phyloP scores from a whole-genome alignment of 1,140 invertebrate genomes.

The Neodiprion pinetum region DNA sequence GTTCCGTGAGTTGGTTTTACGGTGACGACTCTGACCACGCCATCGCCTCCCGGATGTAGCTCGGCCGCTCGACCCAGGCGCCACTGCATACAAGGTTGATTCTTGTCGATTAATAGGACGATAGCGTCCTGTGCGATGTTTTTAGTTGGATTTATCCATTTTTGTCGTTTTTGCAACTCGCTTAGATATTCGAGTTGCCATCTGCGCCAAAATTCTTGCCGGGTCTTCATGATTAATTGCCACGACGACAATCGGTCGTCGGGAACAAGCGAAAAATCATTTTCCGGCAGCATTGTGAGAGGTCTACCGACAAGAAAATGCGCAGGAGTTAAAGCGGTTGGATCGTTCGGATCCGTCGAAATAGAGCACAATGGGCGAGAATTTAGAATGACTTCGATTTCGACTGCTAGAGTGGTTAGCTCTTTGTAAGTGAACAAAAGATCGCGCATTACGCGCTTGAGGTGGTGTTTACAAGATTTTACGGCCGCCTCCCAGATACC shows the following conservation, averaged over 20 bases:
- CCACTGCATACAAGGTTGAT: constrained; percentile 19
- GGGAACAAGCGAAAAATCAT: constrained; percentile 15
- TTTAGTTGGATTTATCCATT: constrained; percentile 18
- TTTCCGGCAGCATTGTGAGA: constrained; percentile 18
- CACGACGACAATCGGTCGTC: constrained; percentile 21
- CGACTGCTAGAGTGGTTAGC: not conserved
- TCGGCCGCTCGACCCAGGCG: constrained; percentile 9
- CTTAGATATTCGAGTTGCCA: constrained; percentile 16
- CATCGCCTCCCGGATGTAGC: constrained; percentile 11
- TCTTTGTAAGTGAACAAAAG: not conserved
- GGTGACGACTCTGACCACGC: not conserved
- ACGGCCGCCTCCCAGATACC: constrained; percentile 34
- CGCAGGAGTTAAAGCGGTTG: constrained; percentile 16
- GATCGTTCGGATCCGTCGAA: constrained; percentile 12
- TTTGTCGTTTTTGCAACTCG: constrained; percentile 15
- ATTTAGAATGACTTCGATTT: not conserved
- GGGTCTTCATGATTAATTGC: constrained; percentile 15
- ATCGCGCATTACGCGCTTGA: constrained; percentile 29
- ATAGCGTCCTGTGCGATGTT: constrained; percentile 19
- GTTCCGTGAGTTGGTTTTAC: not conserved
- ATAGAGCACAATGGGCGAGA: constrained; percentile 3
- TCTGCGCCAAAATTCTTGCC: constrained; percentile 13
- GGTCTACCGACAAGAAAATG: constrained; percentile 21
- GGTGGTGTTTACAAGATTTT: constrained; percentile 31
- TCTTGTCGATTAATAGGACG: constrained; percentile 23